These are phyloP conservation scores for Cynopterus sphinx DNA, from an alignment of 2,797 vertebrate species.

Conservation along the genomic window DNA sequence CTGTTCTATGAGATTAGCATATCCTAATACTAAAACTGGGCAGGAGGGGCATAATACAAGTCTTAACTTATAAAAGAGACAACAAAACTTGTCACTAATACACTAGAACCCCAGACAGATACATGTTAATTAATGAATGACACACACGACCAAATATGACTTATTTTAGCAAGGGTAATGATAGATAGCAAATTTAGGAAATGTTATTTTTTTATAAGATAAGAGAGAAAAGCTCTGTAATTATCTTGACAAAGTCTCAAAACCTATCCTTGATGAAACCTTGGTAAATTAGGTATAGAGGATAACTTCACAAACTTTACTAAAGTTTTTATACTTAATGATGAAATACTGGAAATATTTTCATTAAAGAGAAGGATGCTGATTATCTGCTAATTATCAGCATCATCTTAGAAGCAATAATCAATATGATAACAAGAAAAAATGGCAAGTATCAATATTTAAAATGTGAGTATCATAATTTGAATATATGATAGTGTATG, in stretches of 20 bases:
- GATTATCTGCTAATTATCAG: neutral
- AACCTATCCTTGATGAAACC: neutral
- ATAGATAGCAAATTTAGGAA: slow-evolving; percentile 9
- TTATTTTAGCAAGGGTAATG: neutral
- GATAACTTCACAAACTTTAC: neutral
- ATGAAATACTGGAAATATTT: neutral
- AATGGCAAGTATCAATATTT: neutral
- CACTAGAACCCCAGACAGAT: neutral
- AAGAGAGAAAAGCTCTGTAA: slow-evolving; percentile 3
- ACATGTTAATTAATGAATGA: neutral
- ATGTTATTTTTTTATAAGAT: neutral
- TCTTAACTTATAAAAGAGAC: neutral
- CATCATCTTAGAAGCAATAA: neutral
- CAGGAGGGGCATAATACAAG: neutral
- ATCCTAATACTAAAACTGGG: neutral
- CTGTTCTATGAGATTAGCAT: neutral
- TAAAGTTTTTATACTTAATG: neutral
- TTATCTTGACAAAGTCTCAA: neutral
- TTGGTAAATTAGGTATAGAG: neutral
- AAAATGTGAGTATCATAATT: neutral
- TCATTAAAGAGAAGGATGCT: neutral
- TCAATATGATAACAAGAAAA: neutral
- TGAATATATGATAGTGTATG: neutral
- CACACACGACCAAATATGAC: neutral
- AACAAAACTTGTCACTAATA: neutral